Evolutionary conservation across 2,797 vertebrate genomes (phyloP).

Genomic region (Acipenser ruthenus): DNA sequence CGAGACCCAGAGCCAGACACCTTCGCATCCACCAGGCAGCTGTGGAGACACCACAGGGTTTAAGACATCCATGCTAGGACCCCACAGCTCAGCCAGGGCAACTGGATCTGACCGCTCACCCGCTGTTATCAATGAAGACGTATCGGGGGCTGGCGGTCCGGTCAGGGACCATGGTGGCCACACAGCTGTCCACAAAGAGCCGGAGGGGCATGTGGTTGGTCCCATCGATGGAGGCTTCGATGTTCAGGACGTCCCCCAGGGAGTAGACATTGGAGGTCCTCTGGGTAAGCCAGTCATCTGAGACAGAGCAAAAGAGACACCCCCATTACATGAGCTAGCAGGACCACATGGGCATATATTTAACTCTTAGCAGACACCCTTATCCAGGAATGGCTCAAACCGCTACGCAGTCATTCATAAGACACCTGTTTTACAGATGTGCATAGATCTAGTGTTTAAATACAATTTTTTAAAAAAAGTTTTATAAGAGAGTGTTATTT

Average conservation of each 20-base stretch:
- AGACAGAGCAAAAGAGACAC: background rate
- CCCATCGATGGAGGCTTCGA: slow-evolving; percentile 39
- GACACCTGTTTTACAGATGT: too few relatives aligned
- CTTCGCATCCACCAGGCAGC: slow-evolving; percentile 29
- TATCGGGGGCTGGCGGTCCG: slow-evolving; percentile 32
- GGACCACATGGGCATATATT: background rate
- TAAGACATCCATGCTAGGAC: background rate
- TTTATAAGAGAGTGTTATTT: too few relatives aligned
- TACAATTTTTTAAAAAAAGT: too few relatives aligned
- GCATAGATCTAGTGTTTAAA: too few relatives aligned
- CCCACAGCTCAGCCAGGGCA: background rate
- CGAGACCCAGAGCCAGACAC: slow-evolving; percentile 20
- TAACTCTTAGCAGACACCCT: too few relatives aligned
- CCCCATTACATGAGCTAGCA: background rate
- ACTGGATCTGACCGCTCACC: slow-evolving; percentile 35
- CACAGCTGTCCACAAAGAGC: slow-evolving; percentile 48
- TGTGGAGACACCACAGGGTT: background rate
- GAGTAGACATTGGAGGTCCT: slow-evolving; percentile 38
- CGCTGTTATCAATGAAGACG: slow-evolving; percentile 43
- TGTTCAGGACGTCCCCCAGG: slow-evolving; percentile 43
- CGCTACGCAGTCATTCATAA: too few relatives aligned
- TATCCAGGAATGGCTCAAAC: too few relatives aligned
- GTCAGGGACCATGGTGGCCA: slow-evolving; percentile 42
- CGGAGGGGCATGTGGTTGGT: slow-evolving; percentile 43
- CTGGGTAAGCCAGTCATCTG: slow-evolving; percentile 47